A percentile compares a stretch with the other conserved stretches of the same genome.
phyloP scores from a whole-genome alignment of 2,888 invertebrate genomes.

The Antitype chi region DNA sequence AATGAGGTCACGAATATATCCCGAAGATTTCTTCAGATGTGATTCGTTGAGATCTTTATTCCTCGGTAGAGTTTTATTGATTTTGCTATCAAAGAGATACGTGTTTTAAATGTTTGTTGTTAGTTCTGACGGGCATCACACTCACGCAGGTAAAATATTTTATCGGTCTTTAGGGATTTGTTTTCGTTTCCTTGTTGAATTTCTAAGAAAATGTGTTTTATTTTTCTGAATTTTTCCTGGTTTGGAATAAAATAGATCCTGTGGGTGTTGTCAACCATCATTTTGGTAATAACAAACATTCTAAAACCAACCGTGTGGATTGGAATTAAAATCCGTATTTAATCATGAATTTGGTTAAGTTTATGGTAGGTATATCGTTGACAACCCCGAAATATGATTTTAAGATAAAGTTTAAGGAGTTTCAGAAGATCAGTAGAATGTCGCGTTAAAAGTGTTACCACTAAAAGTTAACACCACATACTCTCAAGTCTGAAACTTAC shows the following conservation, averaged over 20 bases:
- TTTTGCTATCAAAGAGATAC: constrained; percentile 44
- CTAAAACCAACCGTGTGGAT: not conserved
- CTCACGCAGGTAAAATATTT: constrained; percentile 40
- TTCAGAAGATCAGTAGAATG: not conserved
- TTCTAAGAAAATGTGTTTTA: constrained; percentile 25
- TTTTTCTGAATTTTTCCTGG: not conserved
- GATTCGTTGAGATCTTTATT: constrained; percentile 51
- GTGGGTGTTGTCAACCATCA: not conserved
- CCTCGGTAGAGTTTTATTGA: constrained; percentile 45
- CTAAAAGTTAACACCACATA: constrained; percentile 13
- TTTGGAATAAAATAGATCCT: constrained; percentile 9
- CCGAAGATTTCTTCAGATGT: constrained; percentile 34
- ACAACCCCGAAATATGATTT: not conserved
- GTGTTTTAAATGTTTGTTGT: constrained; percentile 49
- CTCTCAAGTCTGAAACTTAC: constrained; percentile 35
- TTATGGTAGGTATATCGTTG: not conserved
- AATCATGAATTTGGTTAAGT: not conserved
- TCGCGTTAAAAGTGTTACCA: constrained; percentile 14
- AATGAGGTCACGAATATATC: constrained; percentile 51
- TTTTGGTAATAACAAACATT: not conserved
- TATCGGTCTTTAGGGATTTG: constrained; percentile 33
- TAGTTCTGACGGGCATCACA: constrained; percentile 45
- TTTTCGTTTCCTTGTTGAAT: constrained; percentile 32
- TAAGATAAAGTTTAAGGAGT: not conserved
- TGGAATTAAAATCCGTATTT: not conserved